A percentile compares a stretch with the other conserved stretches of the same genome.
Conservation (phyloP, 2,113 vertebrate genomes). For the Furnarius figulus region DNA sequence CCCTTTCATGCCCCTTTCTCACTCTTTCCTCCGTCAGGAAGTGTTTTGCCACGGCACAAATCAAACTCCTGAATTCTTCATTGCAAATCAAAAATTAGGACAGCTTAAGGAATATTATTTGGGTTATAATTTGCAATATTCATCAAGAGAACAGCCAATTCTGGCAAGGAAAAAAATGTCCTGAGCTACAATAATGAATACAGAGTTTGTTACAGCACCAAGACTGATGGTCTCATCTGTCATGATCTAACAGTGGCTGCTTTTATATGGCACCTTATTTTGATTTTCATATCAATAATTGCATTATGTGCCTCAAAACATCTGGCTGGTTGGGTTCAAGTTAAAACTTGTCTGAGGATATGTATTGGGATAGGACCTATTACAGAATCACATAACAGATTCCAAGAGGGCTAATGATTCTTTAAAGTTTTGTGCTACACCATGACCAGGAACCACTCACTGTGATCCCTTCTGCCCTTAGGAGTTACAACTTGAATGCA, state of each 20-base stretch:
- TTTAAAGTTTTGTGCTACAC: background rate
- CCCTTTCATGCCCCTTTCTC: background rate
- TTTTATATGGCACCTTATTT: conserved; percentile 55
- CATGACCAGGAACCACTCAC: background rate
- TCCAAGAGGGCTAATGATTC: background rate
- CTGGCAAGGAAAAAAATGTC: conserved; percentile 20
- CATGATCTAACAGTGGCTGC: conserved; percentile 30
- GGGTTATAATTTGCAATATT: conserved; percentile 23
- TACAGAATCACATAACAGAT: background rate
- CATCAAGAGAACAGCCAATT: conserved; percentile 37
- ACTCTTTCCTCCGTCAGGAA: background rate
- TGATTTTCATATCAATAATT: conserved; percentile 59
- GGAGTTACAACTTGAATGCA: background rate
- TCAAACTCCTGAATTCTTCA: background rate
- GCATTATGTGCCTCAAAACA: conserved; percentile 35
- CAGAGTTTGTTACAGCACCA: conserved; percentile 43
- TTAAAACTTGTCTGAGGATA: conserved; percentile 14
- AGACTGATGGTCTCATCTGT: conserved; percentile 31
- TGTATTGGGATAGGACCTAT: background rate
- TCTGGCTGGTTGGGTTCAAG: background rate
- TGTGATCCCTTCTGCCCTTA: background rate
- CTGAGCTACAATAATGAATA: conserved; percentile 43
- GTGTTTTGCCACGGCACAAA: conserved; percentile 13
- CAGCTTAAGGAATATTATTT: conserved; percentile 28
- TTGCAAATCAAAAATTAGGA: conserved; percentile 34